Conservation (phyloP, 2,888 invertebrate species). For the Chrysomela aeneicollis region DNA sequence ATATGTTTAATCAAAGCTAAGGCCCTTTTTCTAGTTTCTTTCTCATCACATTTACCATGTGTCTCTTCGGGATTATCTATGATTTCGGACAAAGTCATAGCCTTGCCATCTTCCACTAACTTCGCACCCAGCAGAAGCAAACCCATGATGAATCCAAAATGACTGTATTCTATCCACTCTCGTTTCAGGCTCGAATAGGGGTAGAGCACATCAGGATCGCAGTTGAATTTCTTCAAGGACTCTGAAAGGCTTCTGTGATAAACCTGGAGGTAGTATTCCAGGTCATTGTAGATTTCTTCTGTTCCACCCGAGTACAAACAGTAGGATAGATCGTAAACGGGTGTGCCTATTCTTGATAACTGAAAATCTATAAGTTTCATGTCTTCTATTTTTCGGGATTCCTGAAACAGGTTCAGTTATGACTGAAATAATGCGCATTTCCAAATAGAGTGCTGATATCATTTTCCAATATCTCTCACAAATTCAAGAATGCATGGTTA, state of each 20-base stretch:
- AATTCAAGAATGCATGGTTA: too few species aligned
- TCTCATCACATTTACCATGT: slow-evolving; percentile 1
- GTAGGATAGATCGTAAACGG: slow-evolving; percentile 54
- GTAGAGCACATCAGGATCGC: slow-evolving; percentile 47
- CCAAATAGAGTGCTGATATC: too few species aligned
- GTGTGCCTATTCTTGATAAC: slow-evolving; percentile 25
- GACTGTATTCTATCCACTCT: slow-evolving; percentile 45
- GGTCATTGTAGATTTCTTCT: slow-evolving; percentile 47
- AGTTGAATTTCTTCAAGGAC: slow-evolving; percentile 44
- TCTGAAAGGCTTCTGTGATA: slow-evolving; percentile 52
- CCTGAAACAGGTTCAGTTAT: slow-evolving; percentile 16
- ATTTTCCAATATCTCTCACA: too few species aligned
- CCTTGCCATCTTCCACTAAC: slow-evolving; percentile 26
- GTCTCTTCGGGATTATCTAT: slow-evolving; percentile 3
- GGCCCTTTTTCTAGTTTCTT: slow-evolving; percentile 4
- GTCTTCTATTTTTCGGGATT: slow-evolving; percentile 18
- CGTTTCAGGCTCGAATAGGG: slow-evolving; percentile 45
- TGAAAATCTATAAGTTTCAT: slow-evolving; percentile 34
- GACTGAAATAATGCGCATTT: too few species aligned
- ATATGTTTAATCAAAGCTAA: slow-evolving; percentile 24
- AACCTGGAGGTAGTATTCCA: slow-evolving; percentile 48
- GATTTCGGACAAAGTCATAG: neutral
- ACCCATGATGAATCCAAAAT: slow-evolving; percentile 40
- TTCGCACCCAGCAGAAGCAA: slow-evolving; percentile 38
- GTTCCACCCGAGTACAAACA: slow-evolving; percentile 52